Conservation (phyloP, 2,113 vertebrate species). For the Panurus biarmicus region DNA sequence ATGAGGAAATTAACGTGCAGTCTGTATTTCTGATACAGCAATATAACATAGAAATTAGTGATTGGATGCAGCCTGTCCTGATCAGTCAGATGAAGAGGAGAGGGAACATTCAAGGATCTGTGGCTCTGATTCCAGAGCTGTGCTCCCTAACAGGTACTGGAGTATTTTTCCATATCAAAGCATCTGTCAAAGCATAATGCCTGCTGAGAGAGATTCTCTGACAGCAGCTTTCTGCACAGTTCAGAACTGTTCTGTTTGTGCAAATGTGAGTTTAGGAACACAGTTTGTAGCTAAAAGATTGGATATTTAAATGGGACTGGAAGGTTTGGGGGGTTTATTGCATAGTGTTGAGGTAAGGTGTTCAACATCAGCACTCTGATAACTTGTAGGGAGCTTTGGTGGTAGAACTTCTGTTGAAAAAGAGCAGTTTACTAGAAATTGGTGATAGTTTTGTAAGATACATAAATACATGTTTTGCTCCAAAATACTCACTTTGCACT, state of each 20-base stretch:
- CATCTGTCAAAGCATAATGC: neutral
- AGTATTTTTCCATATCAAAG: neutral
- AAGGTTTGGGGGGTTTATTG: neutral
- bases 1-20: neutral
- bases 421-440: neutral
- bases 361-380: neutral
- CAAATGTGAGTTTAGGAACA: neutral
- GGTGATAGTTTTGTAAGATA: neutral
- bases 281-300: neutral
- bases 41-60: slow-evolving; percentile 83
- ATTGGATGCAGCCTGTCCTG: slow-evolving; percentile 83
- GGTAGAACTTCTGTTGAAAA: neutral
- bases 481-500: neutral
- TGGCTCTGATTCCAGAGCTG: slow-evolving; percentile 87
- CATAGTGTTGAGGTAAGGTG: fast-evolving
- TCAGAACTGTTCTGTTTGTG: neutral
- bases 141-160: slow-evolving; percentile 88
- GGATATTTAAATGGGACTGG: neutral
- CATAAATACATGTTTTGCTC: neutral
- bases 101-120: slow-evolving; percentile 70
- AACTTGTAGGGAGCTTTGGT: neutral
- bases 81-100: slow-evolving; percentile 79
- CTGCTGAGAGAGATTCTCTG: neutral
- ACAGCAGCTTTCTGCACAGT: neutral
- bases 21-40: slow-evolving; percentile 69